Evolutionary conservation across 1,140 invertebrate species (phyloP).

Genomic region (Homalodisca vitripennis): DNA sequence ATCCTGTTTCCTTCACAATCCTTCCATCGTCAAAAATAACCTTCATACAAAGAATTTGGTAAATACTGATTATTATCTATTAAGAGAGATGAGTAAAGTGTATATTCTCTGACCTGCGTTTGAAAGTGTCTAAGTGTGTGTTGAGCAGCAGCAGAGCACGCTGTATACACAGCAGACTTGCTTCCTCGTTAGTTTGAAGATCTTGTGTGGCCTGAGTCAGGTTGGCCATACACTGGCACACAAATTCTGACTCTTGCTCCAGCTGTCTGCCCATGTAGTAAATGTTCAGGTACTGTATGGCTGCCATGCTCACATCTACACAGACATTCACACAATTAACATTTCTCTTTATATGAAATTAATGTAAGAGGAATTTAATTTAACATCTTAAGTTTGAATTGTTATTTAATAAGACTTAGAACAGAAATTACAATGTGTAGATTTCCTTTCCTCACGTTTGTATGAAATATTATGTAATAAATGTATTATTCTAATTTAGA

Average conservation of each 20-base stretch:
- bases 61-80: neutral
- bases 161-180: constrained; percentile 84
- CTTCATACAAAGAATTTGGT: too few relatives aligned
- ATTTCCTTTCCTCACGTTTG: too few relatives aligned
- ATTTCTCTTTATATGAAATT: too few relatives aligned
- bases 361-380: too few relatives aligned
- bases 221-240: constrained; percentile 88
- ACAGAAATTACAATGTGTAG: too few relatives aligned
- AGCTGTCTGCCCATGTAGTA: constrained; percentile 91
- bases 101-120: constrained; percentile 71
- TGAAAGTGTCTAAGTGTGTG: constrained; percentile 90
- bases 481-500: too few relatives aligned
- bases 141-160: constrained; percentile 82
- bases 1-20: too few relatives aligned
- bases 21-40: too few relatives aligned
- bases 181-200: constrained; percentile 68
- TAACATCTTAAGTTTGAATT: too few relatives aligned
- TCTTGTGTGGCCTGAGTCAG: constrained; percentile 75
- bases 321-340: too few relatives aligned
- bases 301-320: constrained; percentile 91
- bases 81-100: constrained; percentile 2
- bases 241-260: constrained; percentile 89
- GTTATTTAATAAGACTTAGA: too few relatives aligned
- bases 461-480: too few relatives aligned
- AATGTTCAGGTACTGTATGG: constrained; percentile 89